A percentile compares a stretch with the other conserved stretches of the same genome.
Conservation (phyloP, 1,140 invertebrate species). For the Halictus rubicundus region DNA sequence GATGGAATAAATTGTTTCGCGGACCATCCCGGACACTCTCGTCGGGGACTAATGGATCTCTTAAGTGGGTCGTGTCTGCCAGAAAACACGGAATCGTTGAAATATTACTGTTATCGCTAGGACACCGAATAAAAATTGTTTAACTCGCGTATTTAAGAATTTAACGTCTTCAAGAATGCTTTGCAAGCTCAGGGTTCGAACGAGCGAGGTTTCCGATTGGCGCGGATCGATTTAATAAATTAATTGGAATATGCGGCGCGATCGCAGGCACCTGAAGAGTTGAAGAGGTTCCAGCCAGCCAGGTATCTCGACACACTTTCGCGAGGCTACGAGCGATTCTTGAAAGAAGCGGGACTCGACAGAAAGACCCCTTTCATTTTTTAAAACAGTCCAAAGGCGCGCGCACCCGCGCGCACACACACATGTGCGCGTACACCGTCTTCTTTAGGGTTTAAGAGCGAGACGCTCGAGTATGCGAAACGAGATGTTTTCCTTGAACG, state of each 20-base stretch:
- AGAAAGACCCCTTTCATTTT: conserved; percentile 48
- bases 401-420: neutral
- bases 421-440: neutral
- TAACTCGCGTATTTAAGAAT: too few species aligned
- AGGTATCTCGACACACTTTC: conserved; percentile 43
- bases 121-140: too few species aligned
- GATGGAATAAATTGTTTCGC: conserved; percentile 30
- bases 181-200: too few species aligned
- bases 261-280: neutral
- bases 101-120: too few species aligned
- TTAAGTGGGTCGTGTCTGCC: too few species aligned
- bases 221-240: too few species aligned
- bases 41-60: too few species aligned
- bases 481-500: conserved; percentile 41
- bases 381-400: conserved; percentile 44
- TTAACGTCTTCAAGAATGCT: too few species aligned
- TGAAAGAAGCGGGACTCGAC: conserved; percentile 32
- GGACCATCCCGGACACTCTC: too few species aligned
- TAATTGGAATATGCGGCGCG: too few species aligned
- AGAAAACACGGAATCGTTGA: too few species aligned
- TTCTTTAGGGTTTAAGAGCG: conserved; percentile 39
- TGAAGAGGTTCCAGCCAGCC: neutral
- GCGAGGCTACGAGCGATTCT: conserved; percentile 43
- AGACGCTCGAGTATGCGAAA: conserved; percentile 26
- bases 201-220: too few species aligned